Percentiles rank a stretch among this genome's conserved stretches.
phyloP scores from a whole-genome alignment of 2,888 invertebrate species.

The Abscondita cerata region DNA sequence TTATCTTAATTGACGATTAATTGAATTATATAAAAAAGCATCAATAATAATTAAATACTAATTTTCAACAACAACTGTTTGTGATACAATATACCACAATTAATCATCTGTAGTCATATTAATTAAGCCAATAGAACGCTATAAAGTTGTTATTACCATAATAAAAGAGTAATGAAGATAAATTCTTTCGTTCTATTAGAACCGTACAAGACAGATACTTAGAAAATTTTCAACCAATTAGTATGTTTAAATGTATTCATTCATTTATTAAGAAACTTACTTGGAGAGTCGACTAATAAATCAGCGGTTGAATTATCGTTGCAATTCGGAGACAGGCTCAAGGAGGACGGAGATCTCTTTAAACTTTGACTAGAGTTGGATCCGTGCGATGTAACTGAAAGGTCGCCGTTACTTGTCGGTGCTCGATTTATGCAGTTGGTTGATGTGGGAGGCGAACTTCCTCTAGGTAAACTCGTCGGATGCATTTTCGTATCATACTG shows the following conservation, averaged over 20 bases:
- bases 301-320: slow-evolving; percentile 72
- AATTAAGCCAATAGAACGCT: slow-evolving; percentile 39
- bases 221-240: slow-evolving; percentile 7
- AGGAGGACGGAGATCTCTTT: slow-evolving; percentile 71
- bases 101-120: slow-evolving; percentile 47
- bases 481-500: slow-evolving; percentile 54
- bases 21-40: slow-evolving; percentile 50
- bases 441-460: slow-evolving; percentile 59
- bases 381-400: slow-evolving; percentile 80
- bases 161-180: slow-evolving; percentile 42
- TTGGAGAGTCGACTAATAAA: slow-evolving; percentile 82
- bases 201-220: slow-evolving; percentile 1
- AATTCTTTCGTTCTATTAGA: slow-evolving; percentile 27
- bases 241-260: no score
- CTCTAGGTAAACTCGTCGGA: slow-evolving; percentile 43
- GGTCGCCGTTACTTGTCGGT: slow-evolving; percentile 79
- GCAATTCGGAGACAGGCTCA: slow-evolving; percentile 63
- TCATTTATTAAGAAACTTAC: slow-evolving; percentile 65
- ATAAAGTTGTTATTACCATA: slow-evolving; percentile 45
- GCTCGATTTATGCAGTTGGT: slow-evolving; percentile 70
- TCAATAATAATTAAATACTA: slow-evolving; percentile 50
- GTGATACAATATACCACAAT: slow-evolving; percentile 44
- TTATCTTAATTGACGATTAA: slow-evolving; percentile 55
- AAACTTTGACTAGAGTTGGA: slow-evolving; percentile 60
- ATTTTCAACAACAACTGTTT: slow-evolving; percentile 43